phyloP scores from a whole-genome alignment of 2,888 invertebrate species.

The Cryptocephalus primarius region DNA sequence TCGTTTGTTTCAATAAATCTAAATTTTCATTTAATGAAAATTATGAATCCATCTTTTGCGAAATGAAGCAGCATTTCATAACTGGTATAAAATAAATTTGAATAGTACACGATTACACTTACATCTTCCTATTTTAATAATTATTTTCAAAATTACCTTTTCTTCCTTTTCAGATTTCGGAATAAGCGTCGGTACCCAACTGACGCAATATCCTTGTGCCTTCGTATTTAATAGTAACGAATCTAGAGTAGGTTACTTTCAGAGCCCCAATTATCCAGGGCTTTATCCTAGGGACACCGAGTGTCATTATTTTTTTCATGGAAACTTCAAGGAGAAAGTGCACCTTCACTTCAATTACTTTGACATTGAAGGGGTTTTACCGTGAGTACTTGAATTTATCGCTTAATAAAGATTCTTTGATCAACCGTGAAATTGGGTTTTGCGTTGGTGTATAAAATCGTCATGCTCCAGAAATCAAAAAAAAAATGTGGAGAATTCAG shows the following conservation, averaged over 20 bases:
- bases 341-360: slow-evolving; percentile 82
- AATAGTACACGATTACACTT: no score
- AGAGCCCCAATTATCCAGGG: slow-evolving; percentile 85
- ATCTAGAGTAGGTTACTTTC: slow-evolving; percentile 68
- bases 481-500: no score
- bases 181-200: slow-evolving; percentile 69
- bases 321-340: slow-evolving; percentile 64
- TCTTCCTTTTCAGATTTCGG: slow-evolving; percentile 65
- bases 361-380: slow-evolving; percentile 87
- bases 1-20: no score
- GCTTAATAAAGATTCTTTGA: no score
- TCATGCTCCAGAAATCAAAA: no score
- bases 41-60: no score
- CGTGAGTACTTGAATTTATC: slow-evolving; percentile 52
- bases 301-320: slow-evolving; percentile 86
- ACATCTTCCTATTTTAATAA: neutral
- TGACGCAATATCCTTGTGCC: slow-evolving; percentile 68
- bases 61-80: no score
- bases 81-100: no score
- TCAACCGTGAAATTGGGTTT: no score
- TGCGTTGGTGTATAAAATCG: no score
- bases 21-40: no score
- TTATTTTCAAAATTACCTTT: neutral
- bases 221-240: slow-evolving; percentile 81
- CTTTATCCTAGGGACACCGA: slow-evolving; percentile 81